A percentile compares a stretch with the other conserved stretches of the same genome.
These are phyloP conservation scores for Phylloscopus trochiloides DNA, from an alignment of 2,113 vertebrate genomes.

Conservation along the genomic window DNA sequence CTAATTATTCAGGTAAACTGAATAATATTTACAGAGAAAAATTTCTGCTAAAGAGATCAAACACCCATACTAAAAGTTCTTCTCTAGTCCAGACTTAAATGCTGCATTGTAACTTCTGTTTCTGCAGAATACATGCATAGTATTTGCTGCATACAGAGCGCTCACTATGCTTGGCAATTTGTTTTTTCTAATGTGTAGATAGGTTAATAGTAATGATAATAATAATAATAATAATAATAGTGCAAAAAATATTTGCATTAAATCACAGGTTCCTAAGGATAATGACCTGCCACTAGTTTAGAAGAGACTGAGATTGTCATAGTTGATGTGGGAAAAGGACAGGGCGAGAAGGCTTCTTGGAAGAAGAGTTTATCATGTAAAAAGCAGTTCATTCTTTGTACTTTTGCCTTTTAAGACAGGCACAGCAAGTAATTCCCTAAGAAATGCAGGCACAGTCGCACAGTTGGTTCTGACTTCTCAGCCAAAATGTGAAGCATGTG, in stretches of 20 bases:
- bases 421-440: neutral
- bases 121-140: neutral
- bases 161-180: neutral
- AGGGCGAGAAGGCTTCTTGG: neutral
- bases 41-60: neutral
- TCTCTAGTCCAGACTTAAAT: neutral
- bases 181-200: neutral
- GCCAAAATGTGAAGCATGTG: conserved; percentile 49
- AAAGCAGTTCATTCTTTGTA: neutral
- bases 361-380: neutral
- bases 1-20: neutral
- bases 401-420: neutral
- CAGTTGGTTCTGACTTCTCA: neutral
- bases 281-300: neutral
- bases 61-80: neutral
- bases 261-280: neutral
- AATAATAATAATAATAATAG: neutral
- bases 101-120: neutral
- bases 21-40: neutral
- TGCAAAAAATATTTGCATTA: neutral
- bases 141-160: neutral
- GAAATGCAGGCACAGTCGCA: conserved; percentile 13
- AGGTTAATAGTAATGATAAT: neutral
- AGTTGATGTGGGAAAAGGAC: neutral
- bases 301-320: neutral